Percentiles rank a stretch among this genome's conserved stretches.
Evolutionary conservation across 2,113 vertebrate genomes (phyloP).

Genomic region (Nycticorax nycticorax): DNA sequence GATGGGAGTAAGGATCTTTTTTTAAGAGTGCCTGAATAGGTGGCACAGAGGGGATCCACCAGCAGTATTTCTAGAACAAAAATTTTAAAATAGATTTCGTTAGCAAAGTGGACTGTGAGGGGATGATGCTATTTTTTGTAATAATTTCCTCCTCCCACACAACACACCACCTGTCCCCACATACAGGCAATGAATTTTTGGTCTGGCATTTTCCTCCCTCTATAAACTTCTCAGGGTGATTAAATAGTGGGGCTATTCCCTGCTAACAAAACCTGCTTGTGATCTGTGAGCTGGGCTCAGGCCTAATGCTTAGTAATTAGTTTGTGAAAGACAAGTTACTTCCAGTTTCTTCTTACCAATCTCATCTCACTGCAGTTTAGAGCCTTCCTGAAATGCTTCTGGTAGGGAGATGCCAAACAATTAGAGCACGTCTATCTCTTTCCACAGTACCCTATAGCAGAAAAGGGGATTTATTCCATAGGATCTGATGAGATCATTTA

Average conservation of each 20-base stretch:
- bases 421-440: not conserved
- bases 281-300: not conserved
- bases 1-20: not conserved
- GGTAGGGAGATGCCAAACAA: not conserved
- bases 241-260: not conserved
- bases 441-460: not conserved
- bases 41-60: not conserved
- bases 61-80: not conserved
- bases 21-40: not conserved
- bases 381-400: not conserved
- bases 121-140: not conserved
- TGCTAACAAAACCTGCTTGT: not conserved
- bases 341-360: not conserved
- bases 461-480: not conserved
- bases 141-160: not conserved
- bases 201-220: not conserved
- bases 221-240: not conserved
- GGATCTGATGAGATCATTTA: not conserved
- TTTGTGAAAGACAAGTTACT: not conserved
- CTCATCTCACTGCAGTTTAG: not conserved
- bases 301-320: not conserved
- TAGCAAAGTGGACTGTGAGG: not conserved
- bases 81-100: slow-evolving; percentile 8
- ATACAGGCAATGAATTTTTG: not conserved
- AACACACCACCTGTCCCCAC: not conserved